Base-by-base conservation (phyloP, 2,113 vertebrate species). In the Beaufortia kweichowensis region DNA sequence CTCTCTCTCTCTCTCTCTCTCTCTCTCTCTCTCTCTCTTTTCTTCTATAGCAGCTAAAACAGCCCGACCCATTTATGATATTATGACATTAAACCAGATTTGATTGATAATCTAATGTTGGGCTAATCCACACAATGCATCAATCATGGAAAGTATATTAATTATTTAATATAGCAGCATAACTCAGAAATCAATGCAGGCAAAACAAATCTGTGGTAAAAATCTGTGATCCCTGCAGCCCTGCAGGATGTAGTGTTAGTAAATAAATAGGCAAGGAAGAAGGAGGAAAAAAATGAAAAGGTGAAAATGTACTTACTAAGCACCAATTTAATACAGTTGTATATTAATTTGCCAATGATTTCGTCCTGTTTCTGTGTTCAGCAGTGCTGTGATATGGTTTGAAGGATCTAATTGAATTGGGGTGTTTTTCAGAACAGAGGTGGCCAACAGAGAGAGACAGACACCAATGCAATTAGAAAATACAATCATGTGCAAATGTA, bases 71-170 rank as follows among this genome's bases (percentile, higher is more conserved):
- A 95, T 99, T 97, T 95, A 97, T 96, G 96, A 98, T 98, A 97
- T 97, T 96, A 97, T 98, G 96, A 91, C 96, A 99, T 98, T 98
- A 98, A 99, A 98, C 95, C 96, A 95, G 97, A 96, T 96, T 97
- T 99, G 97, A 99, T 99, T 98, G 96, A 99, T 99, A 98, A 98
- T 95, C 96, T 98, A 98, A 98, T 98, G 98, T 98, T 96, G 94
- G 91, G 93, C 96, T 98, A n/a, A n/a, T n/a, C n/a, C 97, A 98
- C 97, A 95, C 94, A 97, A 96, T 97, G 88, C 96, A 99, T 99
- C 97, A 95, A 98, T 98, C 97, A 96, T 89, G 92, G 96, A 95
- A 91, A 98, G 95, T 99, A 96, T 98, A 99, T 99, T 98, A 99
- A 99, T 99, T 99, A 99, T 99, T 99, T 98, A 98, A 99, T 98